These are phyloP conservation scores for Todiramphus chloris DNA, from an alignment of 2,113 vertebrate species.

Conservation along the genomic window DNA sequence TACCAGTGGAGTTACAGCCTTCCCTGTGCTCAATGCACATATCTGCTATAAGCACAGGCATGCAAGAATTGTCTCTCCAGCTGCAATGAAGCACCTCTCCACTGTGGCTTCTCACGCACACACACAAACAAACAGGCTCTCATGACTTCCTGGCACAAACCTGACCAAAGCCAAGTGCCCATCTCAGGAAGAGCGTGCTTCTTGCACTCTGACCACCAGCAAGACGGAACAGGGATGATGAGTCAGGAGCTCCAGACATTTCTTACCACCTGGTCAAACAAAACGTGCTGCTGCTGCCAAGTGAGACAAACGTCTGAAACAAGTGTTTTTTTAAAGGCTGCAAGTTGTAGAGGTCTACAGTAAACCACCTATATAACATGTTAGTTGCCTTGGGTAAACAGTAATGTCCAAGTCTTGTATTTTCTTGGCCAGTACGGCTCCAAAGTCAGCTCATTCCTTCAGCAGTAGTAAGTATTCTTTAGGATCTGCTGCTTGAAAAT, in stretches of 20 bases:
- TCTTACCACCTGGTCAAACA: neutral
- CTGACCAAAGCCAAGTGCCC: neutral
- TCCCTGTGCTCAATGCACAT: neutral
- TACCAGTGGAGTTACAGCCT: neutral
- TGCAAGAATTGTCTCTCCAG: neutral
- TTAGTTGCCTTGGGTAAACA: neutral
- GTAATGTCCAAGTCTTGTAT: neutral
- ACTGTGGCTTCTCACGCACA: neutral
- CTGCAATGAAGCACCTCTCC: accelerated
- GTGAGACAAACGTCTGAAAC: neutral
- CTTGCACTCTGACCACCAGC: neutral
- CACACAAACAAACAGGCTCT: neutral
- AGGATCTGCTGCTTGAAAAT: neutral
- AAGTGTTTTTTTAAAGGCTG: neutral
- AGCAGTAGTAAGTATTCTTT: neutral
- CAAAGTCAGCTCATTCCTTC: neutral
- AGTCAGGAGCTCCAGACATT: neutral
- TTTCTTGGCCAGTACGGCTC: neutral
- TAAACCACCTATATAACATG: neutral
- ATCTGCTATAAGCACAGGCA: neutral
- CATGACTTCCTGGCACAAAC: neutral
- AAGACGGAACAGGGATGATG: accelerated
- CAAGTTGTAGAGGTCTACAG: neutral
- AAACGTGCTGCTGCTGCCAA: neutral
- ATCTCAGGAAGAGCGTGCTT: neutral